These are phyloP conservation scores for Achlya flavicornis DNA, from an alignment of 2,888 invertebrate species.

Conservation along the genomic window DNA sequence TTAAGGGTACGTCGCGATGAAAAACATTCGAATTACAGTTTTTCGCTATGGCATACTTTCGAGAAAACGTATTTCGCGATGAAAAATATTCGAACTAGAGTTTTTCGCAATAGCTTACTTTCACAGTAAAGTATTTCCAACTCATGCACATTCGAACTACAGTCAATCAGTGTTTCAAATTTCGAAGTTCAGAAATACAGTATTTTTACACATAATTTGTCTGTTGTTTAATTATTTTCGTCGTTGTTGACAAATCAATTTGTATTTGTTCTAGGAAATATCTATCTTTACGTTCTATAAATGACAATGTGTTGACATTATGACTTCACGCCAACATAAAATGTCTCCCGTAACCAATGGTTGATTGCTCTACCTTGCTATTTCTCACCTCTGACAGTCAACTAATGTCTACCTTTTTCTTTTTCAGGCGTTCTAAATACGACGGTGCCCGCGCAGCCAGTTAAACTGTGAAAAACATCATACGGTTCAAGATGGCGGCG, in stretches of 20 bases:
- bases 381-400: constrained; percentile 54
- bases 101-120: no score
- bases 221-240: not conserved
- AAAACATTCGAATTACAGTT: no score
- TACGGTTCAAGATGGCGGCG: constrained; percentile 68
- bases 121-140: no score
- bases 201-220: not conserved
- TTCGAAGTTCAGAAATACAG: no score
- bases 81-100: no score
- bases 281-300: not conserved
- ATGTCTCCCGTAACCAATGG: constrained; percentile 40
- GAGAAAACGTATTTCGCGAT: no score
- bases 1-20: no score
- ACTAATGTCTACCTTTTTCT: constrained; percentile 67
- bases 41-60: no score
- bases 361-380: constrained; percentile 72
- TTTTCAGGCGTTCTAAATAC: constrained; percentile 75
- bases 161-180: no score
- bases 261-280: not conserved
- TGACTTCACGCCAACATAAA: constrained; percentile 60
- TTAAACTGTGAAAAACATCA: constrained; percentile 74
- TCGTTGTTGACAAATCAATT: constrained; percentile 1
- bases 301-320: constrained; percentile 51
- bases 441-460: constrained; percentile 51
- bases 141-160: no score